Conservation (phyloP, 2,113 vertebrate species). For the Prionailurus bengalensis region DNA sequence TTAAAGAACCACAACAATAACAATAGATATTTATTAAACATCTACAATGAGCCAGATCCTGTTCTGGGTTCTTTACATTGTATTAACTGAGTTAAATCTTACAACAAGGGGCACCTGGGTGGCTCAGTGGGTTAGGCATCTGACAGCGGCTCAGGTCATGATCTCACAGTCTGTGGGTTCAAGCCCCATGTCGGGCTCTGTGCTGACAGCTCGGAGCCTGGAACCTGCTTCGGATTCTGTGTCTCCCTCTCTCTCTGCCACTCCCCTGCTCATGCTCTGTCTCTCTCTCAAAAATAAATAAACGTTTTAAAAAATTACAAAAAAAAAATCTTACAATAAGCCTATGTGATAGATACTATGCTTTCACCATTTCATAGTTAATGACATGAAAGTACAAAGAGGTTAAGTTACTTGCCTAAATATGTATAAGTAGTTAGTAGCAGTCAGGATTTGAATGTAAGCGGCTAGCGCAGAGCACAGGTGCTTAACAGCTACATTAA, state of each 20-base stretch:
- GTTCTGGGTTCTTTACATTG: background rate
- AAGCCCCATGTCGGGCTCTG: too few relatives aligned
- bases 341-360: background rate
- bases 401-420: background rate
- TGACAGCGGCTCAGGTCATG: too few relatives aligned
- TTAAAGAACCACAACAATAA: background rate
- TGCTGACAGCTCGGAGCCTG: too few relatives aligned
- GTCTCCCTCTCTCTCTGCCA: too few relatives aligned
- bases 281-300: too few relatives aligned
- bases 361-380: background rate
- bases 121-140: too few relatives aligned
- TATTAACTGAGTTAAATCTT: background rate
- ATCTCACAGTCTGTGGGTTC: too few relatives aligned
- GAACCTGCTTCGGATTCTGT: too few relatives aligned
- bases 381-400: background rate
- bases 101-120: background rate
- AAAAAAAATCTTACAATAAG: background rate
- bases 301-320: too few relatives aligned
- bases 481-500: background rate
- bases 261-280: too few relatives aligned
- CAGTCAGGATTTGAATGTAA: background rate
- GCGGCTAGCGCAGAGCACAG: background rate
- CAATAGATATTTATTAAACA: background rate
- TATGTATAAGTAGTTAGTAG: background rate
- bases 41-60: background rate